Conservation (phyloP, 2,113 vertebrate species). For the Hipposideros armiger region DNA sequence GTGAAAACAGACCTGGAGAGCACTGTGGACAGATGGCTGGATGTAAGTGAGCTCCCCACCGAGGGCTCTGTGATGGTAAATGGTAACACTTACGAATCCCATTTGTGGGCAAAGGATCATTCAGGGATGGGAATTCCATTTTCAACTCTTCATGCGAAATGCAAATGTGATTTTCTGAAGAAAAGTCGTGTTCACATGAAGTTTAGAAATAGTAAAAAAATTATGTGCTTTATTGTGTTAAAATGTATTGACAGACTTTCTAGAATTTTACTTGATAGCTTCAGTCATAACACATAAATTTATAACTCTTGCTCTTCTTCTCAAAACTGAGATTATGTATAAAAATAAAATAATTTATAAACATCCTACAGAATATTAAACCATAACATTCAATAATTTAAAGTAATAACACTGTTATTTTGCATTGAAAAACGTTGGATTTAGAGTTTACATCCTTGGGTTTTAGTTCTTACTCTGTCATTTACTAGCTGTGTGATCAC, state of each 20-base stretch:
- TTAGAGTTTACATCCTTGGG: not conserved
- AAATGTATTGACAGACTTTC: not conserved
- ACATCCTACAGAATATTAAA: not conserved
- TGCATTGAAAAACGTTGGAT: not conserved
- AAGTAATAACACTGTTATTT: not conserved
- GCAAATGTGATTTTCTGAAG: slow-evolving; percentile 5
- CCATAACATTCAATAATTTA: not conserved
- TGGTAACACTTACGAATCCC: not conserved
- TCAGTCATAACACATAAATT: not conserved
- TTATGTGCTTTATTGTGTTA: not conserved
- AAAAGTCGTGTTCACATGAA: not conserved
- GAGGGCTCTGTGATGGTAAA: not conserved
- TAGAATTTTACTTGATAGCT: not conserved
- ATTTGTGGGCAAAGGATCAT: not conserved
- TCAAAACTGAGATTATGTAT: not conserved
- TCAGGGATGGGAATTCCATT: not conserved
- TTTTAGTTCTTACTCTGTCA: not conserved
- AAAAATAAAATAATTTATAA: slow-evolving; percentile 2
- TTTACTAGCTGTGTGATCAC: not conserved
- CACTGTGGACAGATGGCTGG: slow-evolving; percentile 94
- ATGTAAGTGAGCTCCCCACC: slow-evolving; percentile 92
- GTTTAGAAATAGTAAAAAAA: not conserved
- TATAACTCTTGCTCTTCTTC: not conserved
- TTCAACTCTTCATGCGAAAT: not conserved
- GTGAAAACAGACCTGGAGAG: slow-evolving; percentile 92